Evolutionary conservation across 2,113 vertebrate genomes (phyloP).

Genomic region (Balaeniceps rex): DNA sequence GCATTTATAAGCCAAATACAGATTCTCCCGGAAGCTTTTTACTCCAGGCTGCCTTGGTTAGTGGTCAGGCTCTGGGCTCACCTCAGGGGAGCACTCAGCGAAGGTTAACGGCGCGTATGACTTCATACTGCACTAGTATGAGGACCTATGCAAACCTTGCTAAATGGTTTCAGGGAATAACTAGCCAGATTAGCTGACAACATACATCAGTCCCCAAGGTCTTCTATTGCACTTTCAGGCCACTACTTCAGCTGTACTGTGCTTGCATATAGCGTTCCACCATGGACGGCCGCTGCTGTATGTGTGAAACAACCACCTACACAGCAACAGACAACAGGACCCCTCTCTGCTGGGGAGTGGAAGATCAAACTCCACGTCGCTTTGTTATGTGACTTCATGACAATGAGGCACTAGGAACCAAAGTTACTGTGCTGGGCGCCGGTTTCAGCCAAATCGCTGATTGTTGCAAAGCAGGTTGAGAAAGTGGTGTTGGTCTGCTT

Average conservation of each 20-base stretch:
- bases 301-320: not conserved
- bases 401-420: not conserved
- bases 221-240: not conserved
- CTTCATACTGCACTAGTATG: rapidly evolving
- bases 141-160: not conserved
- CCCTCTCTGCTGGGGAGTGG: not conserved
- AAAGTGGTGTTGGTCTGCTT: not conserved
- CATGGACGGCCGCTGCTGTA: not conserved
- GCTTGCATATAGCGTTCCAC: not conserved
- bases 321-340: not conserved
- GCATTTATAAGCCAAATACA: not conserved
- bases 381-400: not conserved
- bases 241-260: not conserved
- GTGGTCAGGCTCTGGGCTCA: not conserved
- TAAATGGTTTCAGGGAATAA: not conserved
- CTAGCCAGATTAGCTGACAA: not conserved
- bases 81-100: not conserved
- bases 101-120: not conserved
- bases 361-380: not conserved
- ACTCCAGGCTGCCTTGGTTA: not conserved
- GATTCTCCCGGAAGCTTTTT: not conserved
- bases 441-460: not conserved
- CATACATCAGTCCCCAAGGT: not conserved
- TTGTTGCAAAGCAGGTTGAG: not conserved
- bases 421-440: not conserved